These are phyloP conservation scores for Alcis repandata DNA, from an alignment of 2,888 invertebrate genomes.

Conservation along the genomic window DNA sequence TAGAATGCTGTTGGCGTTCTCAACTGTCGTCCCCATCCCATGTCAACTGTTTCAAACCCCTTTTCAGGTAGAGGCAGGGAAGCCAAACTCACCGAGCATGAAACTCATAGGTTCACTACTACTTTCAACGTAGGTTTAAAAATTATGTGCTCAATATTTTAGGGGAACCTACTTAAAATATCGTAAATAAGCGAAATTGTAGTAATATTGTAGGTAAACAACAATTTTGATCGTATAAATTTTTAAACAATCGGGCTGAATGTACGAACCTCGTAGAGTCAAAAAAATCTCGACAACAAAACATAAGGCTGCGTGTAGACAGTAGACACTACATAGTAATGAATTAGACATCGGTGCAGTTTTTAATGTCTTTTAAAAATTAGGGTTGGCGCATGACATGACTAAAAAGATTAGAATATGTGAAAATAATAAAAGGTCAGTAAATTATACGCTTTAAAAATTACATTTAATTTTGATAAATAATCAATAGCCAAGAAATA, in stretches of 20 bases:
- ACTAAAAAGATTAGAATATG: neutral
- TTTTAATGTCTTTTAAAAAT: too few relatives aligned
- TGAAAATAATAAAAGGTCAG: neutral
- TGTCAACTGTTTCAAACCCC: slow-evolving; percentile 17
- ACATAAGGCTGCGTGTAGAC: neutral
- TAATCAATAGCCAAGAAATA: too few relatives aligned
- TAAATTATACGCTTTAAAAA: neutral
- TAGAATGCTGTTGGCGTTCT: neutral
- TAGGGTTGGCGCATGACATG: neutral
- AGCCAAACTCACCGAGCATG: neutral
- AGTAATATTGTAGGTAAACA: too few relatives aligned
- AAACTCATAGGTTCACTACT: neutral
- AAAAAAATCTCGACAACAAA: neutral
- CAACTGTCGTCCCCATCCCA: slow-evolving; percentile 1
- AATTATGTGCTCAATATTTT: neutral
- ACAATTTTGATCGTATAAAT: too few relatives aligned
- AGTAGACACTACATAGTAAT: too few relatives aligned
- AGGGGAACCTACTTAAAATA: too few relatives aligned
- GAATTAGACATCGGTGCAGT: too few relatives aligned
- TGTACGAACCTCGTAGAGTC: neutral
- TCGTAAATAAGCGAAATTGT: too few relatives aligned
- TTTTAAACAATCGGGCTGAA: neutral
- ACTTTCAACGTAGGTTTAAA: neutral
- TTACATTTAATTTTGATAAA: too few relatives aligned
- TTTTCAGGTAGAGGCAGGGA: neutral